Evolutionary conservation across 2,888 invertebrate genomes (phyloP).

Genomic region (Salpingus planirostris): DNA sequence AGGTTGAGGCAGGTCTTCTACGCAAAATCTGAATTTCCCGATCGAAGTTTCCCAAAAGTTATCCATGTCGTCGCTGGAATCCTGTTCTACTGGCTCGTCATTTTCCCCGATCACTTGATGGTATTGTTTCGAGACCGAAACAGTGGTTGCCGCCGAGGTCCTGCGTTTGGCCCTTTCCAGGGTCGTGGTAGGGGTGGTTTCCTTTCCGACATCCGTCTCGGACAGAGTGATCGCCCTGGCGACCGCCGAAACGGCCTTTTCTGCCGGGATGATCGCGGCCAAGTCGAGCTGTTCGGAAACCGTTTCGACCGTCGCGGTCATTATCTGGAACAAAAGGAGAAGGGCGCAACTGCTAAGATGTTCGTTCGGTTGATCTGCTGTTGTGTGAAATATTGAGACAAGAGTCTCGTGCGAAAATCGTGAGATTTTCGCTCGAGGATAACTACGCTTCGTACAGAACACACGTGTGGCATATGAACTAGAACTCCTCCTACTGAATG

Average conservation of each 20-base stretch:
- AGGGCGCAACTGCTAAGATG: conserved; percentile 5
- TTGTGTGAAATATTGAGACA: too few species aligned
- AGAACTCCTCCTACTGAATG: conserved; percentile 78
- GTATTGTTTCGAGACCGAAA: conserved; percentile 67
- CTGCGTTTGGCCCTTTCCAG: too few species aligned
- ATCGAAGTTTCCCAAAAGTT: conserved; percentile 91
- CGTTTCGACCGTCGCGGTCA: conserved; percentile 93
- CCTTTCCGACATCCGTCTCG: conserved; percentile 76
- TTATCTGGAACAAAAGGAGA: conserved; percentile 55
- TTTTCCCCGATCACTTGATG: conserved; percentile 68
- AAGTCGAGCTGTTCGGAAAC: conserved; percentile 86
- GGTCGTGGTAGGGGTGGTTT: neutral
- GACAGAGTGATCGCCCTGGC: conserved; percentile 82
- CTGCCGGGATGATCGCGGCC: conserved; percentile 75
- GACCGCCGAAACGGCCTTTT: conserved; percentile 65
- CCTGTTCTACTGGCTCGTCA: conserved; percentile 60
- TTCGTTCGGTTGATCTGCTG: too few species aligned
- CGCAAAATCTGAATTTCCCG: conserved; percentile 84
- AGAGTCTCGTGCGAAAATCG: conserved; percentile 14
- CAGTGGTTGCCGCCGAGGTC: conserved; percentile 46
- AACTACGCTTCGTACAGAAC: conserved; percentile 48
- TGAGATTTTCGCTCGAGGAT: conserved; percentile 18
- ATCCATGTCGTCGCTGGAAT: conserved; percentile 64
- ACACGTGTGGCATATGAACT: conserved; percentile 88
- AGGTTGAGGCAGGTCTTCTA: conserved; percentile 84